Conservation (phyloP, 2,888 invertebrate species). For the Tachina lurida region DNA sequence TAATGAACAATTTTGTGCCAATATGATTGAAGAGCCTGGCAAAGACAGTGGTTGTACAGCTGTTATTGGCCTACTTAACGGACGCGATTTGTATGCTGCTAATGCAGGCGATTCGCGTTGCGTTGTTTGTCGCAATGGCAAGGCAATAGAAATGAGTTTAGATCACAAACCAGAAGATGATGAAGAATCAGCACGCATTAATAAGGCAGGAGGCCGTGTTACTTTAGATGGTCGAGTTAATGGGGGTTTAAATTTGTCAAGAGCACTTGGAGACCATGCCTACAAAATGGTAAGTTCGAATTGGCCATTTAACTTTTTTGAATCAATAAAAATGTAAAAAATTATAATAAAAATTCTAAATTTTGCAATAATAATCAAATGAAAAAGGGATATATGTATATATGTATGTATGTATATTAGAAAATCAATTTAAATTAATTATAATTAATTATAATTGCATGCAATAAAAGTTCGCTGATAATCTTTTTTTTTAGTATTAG, state of each 20-base stretch:
- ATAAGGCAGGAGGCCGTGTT: constrained; percentile 96
- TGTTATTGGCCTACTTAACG: constrained; percentile 93
- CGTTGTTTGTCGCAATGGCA: constrained; percentile 91
- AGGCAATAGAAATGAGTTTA: constrained; percentile 95
- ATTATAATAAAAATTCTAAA: too few species aligned
- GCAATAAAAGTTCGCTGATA: too few species aligned
- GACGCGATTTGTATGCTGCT: constrained; percentile 93
- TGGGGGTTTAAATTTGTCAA: constrained; percentile 96
- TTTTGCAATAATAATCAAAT: too few species aligned
- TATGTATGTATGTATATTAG: too few species aligned
- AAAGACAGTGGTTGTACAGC: constrained; percentile 98
- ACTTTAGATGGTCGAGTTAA: constrained; percentile 97
- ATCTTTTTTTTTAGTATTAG: too few species aligned
- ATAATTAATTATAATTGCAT: too few species aligned
- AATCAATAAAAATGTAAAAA: too few species aligned
- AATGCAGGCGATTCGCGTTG: constrained; percentile 98
- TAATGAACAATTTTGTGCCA: constrained; percentile 84
- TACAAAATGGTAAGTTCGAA: constrained; percentile 87
- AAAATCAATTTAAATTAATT: too few species aligned
- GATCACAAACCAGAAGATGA: constrained; percentile 99
- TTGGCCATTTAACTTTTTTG: neutral
- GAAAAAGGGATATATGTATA: too few species aligned
- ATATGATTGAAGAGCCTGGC: constrained; percentile 91
- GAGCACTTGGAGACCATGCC: constrained; percentile 98
- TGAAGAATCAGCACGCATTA: constrained; percentile 91